Conservation (phyloP, 23 tunicate species). For the Corella eumyota region DNA sequence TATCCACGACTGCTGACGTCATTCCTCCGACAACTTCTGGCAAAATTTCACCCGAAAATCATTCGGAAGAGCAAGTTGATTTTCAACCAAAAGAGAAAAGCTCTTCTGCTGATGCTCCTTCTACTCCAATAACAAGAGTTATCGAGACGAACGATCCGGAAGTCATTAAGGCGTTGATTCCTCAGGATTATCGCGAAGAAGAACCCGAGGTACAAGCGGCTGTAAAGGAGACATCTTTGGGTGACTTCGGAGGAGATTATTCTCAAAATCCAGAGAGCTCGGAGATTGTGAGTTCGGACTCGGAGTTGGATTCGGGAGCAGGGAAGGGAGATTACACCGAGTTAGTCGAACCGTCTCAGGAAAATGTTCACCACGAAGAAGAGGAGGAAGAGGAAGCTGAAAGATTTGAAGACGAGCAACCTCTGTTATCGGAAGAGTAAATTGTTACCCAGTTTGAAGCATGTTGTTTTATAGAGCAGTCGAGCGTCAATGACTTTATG, state of each 20-base stretch:
- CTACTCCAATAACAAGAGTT: background rate
- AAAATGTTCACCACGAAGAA: background rate
- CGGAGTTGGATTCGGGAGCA: too few relatives aligned
- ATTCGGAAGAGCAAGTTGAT: too few relatives aligned
- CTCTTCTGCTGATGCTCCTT: background rate
- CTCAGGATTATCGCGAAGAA: background rate
- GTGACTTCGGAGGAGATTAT: conserved; percentile 40
- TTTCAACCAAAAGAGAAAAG: too few relatives aligned
- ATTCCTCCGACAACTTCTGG: background rate
- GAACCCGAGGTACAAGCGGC: conserved; percentile 4
- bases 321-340: too few relatives aligned
- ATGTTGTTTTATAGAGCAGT: too few relatives aligned
- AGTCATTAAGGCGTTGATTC: too few relatives aligned
- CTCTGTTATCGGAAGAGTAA: conserved; percentile 7
- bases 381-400: background rate
- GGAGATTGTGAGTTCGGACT: too few relatives aligned
- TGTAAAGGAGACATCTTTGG: conserved; percentile 37
- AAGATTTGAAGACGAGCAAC: background rate
- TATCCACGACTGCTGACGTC: background rate
- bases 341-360: too few relatives aligned
- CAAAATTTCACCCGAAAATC: too few relatives aligned
- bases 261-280: too few relatives aligned
- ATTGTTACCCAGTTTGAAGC: too few relatives aligned
- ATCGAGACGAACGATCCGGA: background rate
- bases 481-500: too few relatives aligned